Evolutionary conservation across 2,797 vertebrate species (phyloP).

Genomic region (Dallia pectoralis): DNA sequence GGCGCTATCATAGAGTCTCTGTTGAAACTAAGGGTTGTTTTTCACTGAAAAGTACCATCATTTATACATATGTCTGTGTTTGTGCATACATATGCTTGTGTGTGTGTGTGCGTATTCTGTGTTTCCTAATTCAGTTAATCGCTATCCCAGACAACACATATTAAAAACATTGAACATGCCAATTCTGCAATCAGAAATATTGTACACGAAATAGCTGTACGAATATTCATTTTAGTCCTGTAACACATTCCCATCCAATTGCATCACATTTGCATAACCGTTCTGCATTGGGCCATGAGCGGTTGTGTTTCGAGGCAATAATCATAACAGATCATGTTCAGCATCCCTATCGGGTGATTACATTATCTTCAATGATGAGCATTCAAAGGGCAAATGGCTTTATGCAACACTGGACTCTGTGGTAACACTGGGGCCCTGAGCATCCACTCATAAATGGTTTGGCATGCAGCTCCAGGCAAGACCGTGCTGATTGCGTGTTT

Average conservation of each 20-base stretch:
- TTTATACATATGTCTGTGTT: not conserved
- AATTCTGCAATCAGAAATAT: not conserved
- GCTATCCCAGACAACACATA: not conserved
- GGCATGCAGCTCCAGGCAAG: slow-evolving; percentile 3
- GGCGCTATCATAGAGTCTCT: not conserved
- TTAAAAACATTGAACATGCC: slow-evolving; percentile 1
- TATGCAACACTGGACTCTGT: slow-evolving; percentile 16
- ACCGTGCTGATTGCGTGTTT: slow-evolving; percentile 14
- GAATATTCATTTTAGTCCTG: slow-evolving; percentile 28
- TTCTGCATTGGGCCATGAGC: slow-evolving; percentile 16
- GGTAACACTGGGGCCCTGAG: not conserved
- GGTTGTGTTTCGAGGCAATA: slow-evolving; percentile 22
- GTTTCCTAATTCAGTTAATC: not conserved
- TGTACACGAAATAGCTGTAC: slow-evolving; percentile 29
- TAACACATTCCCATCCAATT: slow-evolving; percentile 19
- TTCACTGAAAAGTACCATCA: not conserved
- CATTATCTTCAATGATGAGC: slow-evolving; percentile 20
- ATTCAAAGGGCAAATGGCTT: slow-evolving; percentile 17
- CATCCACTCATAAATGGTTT: slow-evolving; percentile 14
- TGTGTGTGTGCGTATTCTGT: not conserved
- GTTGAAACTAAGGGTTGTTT: not conserved
- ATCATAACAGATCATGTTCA: slow-evolving; percentile 32
- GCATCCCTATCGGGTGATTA: slow-evolving; percentile 33
- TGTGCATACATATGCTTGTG: not conserved
- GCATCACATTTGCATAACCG: slow-evolving; percentile 21